Evolutionary conservation across 2,797 vertebrate genomes (phyloP).

Genomic region (Poecile montanus): DNA sequence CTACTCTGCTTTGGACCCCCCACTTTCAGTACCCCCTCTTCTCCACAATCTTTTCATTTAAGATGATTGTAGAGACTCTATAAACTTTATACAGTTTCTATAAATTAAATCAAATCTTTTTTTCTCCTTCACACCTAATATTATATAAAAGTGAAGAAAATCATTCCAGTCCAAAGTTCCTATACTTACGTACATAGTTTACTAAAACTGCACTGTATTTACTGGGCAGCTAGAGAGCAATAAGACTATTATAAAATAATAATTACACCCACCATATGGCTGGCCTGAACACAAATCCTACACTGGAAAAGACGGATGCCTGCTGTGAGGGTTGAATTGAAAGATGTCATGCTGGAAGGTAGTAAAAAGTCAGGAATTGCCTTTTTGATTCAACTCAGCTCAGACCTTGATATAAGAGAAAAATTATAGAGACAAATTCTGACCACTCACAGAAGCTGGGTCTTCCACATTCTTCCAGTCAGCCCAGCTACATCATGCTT

Average conservation of each 20-base stretch:
- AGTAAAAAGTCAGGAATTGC: neutral
- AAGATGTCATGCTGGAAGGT: neutral
- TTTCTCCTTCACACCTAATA: slow-evolving; percentile 62
- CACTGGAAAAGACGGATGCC: slow-evolving; percentile 36
- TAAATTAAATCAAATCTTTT: slow-evolving; percentile 70
- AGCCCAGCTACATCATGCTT: neutral
- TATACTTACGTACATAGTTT: neutral
- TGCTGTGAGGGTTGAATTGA: slow-evolving; percentile 35
- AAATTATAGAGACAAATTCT: neutral
- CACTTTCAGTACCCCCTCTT: neutral
- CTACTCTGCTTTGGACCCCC: slow-evolving; percentile 37
- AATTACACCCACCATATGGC: slow-evolving; percentile 57
- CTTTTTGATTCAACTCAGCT: neutral
- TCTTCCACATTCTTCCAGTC: neutral
- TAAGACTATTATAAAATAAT: slow-evolving; percentile 66
- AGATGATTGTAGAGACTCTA: slow-evolving; percentile 58
- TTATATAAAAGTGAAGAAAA: slow-evolving; percentile 68
- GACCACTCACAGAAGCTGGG: neutral
- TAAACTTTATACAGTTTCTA: slow-evolving; percentile 76
- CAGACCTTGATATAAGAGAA: neutral
- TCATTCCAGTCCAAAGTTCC: slow-evolving; percentile 50
- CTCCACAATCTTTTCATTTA: neutral
- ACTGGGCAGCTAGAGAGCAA: slow-evolving; percentile 59
- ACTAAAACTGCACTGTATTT: slow-evolving; percentile 53
- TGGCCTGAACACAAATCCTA: slow-evolving; percentile 1